Evolutionary conservation across 2,888 invertebrate species (phyloP), one percentile per base, ranked within the genome.

Genomic region (Drosophila meridionalis): DNA sequence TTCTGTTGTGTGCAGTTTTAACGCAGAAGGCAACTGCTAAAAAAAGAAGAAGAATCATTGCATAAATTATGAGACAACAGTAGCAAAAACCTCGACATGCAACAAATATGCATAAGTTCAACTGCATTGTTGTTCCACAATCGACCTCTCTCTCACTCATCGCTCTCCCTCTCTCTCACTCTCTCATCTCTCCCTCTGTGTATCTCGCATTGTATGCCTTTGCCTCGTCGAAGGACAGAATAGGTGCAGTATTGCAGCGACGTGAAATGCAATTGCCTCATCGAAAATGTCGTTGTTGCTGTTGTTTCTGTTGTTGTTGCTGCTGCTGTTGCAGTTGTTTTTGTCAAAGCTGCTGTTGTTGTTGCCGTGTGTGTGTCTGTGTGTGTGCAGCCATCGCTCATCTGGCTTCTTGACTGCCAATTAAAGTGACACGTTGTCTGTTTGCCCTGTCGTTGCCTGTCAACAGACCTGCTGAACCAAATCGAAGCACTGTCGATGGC

Each of bases 351-450:
- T 50, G 28, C 28, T 60, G 43, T 43, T 40, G 58, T 52, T 52
- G 30, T 42, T 60, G 43, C 48, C 53, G 55, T 9, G 11, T 61
- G 58, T 61, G 65, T 57, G 55, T 9, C 14, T 61, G 58, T 57
- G 55, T 9, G 9, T 61, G 58, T 61, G 65, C 48, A 73, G 56
- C 53, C 79, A 69, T 73, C 58, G 65, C 28, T 64, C 73, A 70
- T 67, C 62, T 62, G 71, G 45, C 69, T 73, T 69, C 78, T 78
- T 84, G 73, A 57, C 75, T 84, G 80, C 77, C 84, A 88, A 85
- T 85, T 85, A 85, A 81, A 73, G 64, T 69, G 83, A 86, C 76
- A 78, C 76, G 78, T 50, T 74, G 74, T 70, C 83, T 70, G 86
- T 80, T 82, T 81, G 82, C 57, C 80, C 70, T 79, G 79, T 80